These are phyloP conservation scores for Calameuta idolon DNA, from an alignment of 2,888 invertebrate genomes.

Conservation along the genomic window DNA sequence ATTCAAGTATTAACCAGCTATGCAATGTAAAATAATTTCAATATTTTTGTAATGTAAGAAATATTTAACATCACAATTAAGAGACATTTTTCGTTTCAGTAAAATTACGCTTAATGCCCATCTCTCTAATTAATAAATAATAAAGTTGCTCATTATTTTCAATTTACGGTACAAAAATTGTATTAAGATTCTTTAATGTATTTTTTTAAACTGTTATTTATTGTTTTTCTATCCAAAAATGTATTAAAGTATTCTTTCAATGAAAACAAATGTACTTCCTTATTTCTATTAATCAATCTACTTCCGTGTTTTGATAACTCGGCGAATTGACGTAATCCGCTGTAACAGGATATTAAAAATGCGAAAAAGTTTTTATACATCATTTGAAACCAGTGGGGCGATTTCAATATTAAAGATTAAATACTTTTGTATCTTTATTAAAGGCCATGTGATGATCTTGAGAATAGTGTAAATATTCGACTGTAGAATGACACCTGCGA, in stretches of 20 bases:
- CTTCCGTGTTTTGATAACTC: background rate
- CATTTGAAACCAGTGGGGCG: background rate
- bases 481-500: background rate
- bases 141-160: background rate
- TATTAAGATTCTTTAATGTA: background rate
- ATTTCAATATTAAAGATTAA: background rate
- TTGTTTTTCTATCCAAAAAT: background rate
- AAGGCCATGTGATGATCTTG: background rate
- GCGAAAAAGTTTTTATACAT: background rate
- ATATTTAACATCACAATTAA: background rate
- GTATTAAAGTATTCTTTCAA: background rate
- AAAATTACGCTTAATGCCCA: background rate
- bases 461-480: background rate
- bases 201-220: background rate
- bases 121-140: background rate
- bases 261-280: background rate
- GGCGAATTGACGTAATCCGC: background rate
- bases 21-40: background rate
- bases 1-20: background rate
- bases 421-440: background rate
- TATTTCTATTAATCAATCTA: background rate
- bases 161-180: background rate
- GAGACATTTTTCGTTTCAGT: background rate
- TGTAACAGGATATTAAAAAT: background rate
- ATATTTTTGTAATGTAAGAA: background rate